These are phyloP conservation scores for Cecropterus lyciades DNA, from an alignment of 1,140 invertebrate genomes.

Conservation along the genomic window DNA sequence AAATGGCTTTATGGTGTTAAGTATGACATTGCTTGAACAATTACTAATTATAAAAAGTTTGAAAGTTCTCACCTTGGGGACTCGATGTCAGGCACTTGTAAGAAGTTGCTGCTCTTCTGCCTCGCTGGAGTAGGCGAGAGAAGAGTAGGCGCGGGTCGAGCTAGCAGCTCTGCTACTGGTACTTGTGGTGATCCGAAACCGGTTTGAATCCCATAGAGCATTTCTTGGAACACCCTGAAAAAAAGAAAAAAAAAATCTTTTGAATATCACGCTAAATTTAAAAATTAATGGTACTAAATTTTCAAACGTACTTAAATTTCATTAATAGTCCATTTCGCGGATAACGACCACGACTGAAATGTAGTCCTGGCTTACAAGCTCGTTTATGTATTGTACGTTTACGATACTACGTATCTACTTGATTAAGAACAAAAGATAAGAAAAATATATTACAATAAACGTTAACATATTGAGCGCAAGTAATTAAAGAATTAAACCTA, in stretches of 20 bases:
- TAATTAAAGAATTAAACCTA: neutral
- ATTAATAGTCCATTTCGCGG: no score
- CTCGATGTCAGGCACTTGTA: conserved; percentile 91
- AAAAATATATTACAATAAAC: no score
- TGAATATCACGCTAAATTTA: no score
- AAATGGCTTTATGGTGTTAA: no score
- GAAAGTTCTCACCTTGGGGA: conserved; percentile 68
- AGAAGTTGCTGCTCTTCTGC: conserved; percentile 96
- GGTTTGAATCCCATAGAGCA: conserved; percentile 97
- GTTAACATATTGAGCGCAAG: neutral
- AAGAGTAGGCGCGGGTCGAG: conserved; percentile 92
- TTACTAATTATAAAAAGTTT: neutral
- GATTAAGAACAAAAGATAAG: no score
- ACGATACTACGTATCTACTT: no score
- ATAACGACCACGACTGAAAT: no score
- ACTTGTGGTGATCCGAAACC: conserved; percentile 97
- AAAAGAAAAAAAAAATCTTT: conserved; percentile 3
- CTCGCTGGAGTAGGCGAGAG: conserved; percentile 90
- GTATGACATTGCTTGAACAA: no score
- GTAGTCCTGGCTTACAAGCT: no score
- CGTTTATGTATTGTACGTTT: no score
- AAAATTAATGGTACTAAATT: no score
- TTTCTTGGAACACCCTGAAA: conserved; percentile 92
- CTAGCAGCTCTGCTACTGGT: conserved; percentile 93
- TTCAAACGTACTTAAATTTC: no score